Evolutionary conservation across 2,113 vertebrate species (phyloP).

Genomic region (Emydura subglobosa): DNA sequence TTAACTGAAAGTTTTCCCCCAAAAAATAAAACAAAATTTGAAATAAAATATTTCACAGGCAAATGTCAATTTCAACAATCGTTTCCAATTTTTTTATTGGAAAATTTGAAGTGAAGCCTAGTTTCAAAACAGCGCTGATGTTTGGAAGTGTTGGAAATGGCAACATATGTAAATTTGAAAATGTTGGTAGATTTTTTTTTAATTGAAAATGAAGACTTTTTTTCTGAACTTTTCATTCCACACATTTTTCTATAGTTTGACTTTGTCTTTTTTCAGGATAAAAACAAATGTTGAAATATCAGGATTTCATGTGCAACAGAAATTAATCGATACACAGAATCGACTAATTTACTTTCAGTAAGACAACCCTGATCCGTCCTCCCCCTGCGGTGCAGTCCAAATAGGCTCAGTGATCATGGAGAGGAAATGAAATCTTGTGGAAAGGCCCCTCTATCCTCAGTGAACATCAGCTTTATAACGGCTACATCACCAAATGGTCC

Average conservation of each 20-base stretch:
- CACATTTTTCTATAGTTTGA: background rate
- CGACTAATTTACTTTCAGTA: slow-evolving; percentile 29
- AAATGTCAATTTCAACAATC: background rate
- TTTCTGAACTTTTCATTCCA: background rate
- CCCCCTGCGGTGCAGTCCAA: background rate
- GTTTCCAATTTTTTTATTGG: background rate
- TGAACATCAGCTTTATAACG: background rate
- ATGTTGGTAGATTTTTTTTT: background rate
- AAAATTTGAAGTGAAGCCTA: background rate
- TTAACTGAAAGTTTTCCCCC: background rate
- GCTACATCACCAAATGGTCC: background rate
- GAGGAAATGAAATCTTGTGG: background rate
- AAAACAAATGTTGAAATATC: background rate
- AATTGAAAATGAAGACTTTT: background rate
- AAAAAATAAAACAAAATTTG: slow-evolving; percentile 5
- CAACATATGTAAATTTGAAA: background rate
- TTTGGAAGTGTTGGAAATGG: background rate
- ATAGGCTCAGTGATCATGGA: background rate
- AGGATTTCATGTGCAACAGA: slow-evolving; percentile 26
- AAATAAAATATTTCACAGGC: background rate
- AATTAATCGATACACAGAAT: slow-evolving; percentile 20
- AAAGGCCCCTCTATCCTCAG: background rate
- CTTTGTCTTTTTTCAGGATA: background rate
- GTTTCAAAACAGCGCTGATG: background rate
- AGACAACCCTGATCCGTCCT: background rate